Evolutionary conservation across 2,888 invertebrate species (phyloP), one percentile per base, ranked within the genome.

Genomic region (Meandrusa payeni): DNA sequence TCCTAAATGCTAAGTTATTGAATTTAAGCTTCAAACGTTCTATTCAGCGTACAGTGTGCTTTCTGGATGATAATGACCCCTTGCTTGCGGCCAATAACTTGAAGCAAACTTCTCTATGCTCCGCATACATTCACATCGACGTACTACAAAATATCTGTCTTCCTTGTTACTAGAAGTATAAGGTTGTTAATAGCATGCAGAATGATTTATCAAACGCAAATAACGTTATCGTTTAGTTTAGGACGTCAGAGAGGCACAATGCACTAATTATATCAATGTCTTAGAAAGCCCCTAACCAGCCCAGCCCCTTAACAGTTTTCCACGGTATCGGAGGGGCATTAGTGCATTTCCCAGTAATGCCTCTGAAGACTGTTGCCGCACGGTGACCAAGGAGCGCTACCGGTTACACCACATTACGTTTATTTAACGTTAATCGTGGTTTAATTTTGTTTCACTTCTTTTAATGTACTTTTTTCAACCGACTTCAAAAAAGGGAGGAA

Each of bases 261-360:
- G 76, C 75, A 82, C 82, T 87, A 86, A 87, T 82, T 74, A 82
- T 79, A 86, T 87, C 85, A 86, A 76, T 69, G 74, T 82, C 85
- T 85, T 78, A 81, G 86, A 80, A 85, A 83, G 85, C 85, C 79
- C 58, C 82, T 77, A 82, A 82, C 82, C 82, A 80, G 71, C 85
- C 82, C 82, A 80, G 71, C 85, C 86, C 86, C 87, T 86, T 86
- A 86, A 85, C 86, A 85, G 83, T 86, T 87, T 87, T 86, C 79
- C 82, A 70, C 66, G 61, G 80, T 78, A 80, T 80, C 66, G 80
- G 54, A 73, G 72, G 67, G 68, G 86, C 83, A 82, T 87, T 87
- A 87, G 83, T 81, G 85, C 83, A 86, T 85, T 86, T 83, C 76
- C 57, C 77, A 64, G 78, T 86, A 87, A 86, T 86, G 80, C 85